Percentiles rank a stretch among this genome's conserved stretches.
Evolutionary conservation across 2,888 invertebrate genomes (phyloP).

Genomic region (Plebejus argus): DNA sequence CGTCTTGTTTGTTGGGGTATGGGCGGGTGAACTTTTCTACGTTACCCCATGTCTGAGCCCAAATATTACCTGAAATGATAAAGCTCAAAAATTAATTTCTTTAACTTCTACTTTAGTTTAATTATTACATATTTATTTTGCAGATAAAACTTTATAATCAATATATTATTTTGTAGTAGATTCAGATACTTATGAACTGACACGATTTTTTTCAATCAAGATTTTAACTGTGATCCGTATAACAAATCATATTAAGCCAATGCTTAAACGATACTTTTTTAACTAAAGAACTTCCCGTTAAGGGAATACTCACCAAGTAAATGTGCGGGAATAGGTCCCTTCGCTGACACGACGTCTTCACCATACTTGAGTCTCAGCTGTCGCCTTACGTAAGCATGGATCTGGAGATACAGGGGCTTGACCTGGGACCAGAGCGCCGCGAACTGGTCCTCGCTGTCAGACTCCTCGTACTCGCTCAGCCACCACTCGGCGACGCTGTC

Average conservation of each 20-base stretch:
- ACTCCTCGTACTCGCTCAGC: slow-evolving; percentile 85
- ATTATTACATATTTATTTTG: too few species aligned
- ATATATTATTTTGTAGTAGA: too few species aligned
- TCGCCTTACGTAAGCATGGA: slow-evolving; percentile 90
- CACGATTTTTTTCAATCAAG: too few species aligned
- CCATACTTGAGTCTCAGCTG: slow-evolving; percentile 86
- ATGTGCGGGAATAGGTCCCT: slow-evolving; percentile 89
- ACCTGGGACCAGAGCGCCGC: slow-evolving; percentile 86
- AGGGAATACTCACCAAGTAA: slow-evolving; percentile 77
- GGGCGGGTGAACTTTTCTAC: slow-evolving; percentile 85
- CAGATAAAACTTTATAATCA: too few species aligned
- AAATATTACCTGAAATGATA: slow-evolving; percentile 85
- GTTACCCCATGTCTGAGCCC: slow-evolving; percentile 89
- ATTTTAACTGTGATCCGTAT: too few species aligned
- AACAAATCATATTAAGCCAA: too few species aligned
- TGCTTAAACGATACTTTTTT: too few species aligned
- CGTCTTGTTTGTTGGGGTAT: slow-evolving; percentile 83
- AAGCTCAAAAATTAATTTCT: too few species aligned
- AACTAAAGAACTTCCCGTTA: background rate
- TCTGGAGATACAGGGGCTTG: slow-evolving; percentile 89
- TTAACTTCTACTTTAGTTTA: too few species aligned
- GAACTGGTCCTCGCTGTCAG: slow-evolving; percentile 84
- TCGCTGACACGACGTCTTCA: slow-evolving; percentile 81
- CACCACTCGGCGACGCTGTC: slow-evolving; percentile 85
- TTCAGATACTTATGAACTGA: too few species aligned